Percentiles rank a stretch among this genome's conserved stretches.
These are phyloP conservation scores for Cerastoderma edule DNA, from an alignment of 2,888 invertebrate species.

Conservation along the genomic window DNA sequence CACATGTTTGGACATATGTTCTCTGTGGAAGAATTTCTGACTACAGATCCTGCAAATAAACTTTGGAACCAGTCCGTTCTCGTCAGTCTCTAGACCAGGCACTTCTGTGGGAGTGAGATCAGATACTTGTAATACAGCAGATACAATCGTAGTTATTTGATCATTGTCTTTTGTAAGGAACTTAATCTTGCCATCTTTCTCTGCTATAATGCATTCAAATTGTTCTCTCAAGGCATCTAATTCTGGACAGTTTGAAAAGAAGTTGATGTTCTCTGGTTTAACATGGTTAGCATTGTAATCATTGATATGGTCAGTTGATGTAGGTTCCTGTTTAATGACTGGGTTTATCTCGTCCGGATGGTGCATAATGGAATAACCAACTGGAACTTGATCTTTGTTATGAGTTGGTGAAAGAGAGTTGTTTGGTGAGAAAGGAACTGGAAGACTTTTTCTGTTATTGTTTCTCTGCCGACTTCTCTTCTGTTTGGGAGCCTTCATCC, in stretches of 20 bases:
- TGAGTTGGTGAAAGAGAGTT: neutral
- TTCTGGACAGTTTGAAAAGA: neutral
- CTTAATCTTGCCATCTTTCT: constrained; percentile 13
- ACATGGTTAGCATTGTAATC: constrained; percentile 44
- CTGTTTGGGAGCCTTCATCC: neutral
- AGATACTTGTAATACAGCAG: neutral
- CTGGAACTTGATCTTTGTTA: neutral
- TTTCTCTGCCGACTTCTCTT: neutral
- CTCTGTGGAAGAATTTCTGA: constrained; percentile 47
- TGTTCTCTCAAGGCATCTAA: constrained; percentile 3
- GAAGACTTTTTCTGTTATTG: neutral
- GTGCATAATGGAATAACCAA: neutral
- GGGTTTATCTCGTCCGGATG: neutral
- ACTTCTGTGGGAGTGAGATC: neutral
- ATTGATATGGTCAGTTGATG: constrained; percentile 9
- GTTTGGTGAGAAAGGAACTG: neutral
- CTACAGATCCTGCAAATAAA: constrained; percentile 45
- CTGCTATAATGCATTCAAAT: constrained; percentile 9
- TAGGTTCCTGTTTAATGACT: neutral
- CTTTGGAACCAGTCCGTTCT: constrained; percentile 18
- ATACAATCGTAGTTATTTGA: constrained; percentile 27
- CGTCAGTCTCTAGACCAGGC: constrained; percentile 2
- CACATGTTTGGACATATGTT: constrained; percentile 49
- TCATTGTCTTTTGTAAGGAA: constrained; percentile 49
- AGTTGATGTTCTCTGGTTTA: neutral